Base-by-base conservation (phyloP, 2,888 invertebrate species). In the Hirtodrosophila confusa region DNA sequence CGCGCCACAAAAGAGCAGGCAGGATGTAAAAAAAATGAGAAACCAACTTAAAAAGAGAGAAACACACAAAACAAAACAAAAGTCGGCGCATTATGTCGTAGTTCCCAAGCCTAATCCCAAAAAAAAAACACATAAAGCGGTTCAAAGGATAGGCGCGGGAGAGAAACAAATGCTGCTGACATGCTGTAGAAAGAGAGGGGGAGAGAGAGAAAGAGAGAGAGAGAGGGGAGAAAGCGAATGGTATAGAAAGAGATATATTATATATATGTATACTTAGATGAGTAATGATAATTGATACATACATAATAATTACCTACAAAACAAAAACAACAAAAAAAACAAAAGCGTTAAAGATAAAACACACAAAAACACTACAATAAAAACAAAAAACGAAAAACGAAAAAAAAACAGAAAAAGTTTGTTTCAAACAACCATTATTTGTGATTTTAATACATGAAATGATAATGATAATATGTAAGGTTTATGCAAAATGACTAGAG, bases 361-460 rank as follows among this genome's bases (percentile, higher is more conserved):
- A 17, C 17, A 17, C 17, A 17, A 17, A 17, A 17, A 17, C 17
- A 17, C 17, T 17, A 17, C 17, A 17, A 12, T 23, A 51, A 40
- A 41, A n/a, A 60, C 24, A 44, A 11, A 48, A 31, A 50, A 12
- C n/a, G 10, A 44, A 10, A 41, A 98, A 99, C 94, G 99, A 98
- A 93, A 90, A 55, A 62, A 41, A 29, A 99, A 94, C 98, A 98
- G 93, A 69, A 73, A 69, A 58, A 29, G 87, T 83, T 83, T 86
- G 86, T 84, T 86, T 78, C 75, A 80, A 84, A 84, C 80, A 83
- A 80, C 72, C 80, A 82, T 86, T 78, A 83, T 84, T 84, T 86
- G 80, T 86, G 83, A 83, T 86, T 84, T 86, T 69, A 78, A 72
- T 67, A 70, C 80, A 78, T 84, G 77, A 83, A 83, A 86, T 80